A percentile compares a stretch with the other conserved stretches of the same genome.
These are phyloP conservation scores for Aromia moschata DNA, from an alignment of 2,888 invertebrate genomes.

Conservation along the genomic window DNA sequence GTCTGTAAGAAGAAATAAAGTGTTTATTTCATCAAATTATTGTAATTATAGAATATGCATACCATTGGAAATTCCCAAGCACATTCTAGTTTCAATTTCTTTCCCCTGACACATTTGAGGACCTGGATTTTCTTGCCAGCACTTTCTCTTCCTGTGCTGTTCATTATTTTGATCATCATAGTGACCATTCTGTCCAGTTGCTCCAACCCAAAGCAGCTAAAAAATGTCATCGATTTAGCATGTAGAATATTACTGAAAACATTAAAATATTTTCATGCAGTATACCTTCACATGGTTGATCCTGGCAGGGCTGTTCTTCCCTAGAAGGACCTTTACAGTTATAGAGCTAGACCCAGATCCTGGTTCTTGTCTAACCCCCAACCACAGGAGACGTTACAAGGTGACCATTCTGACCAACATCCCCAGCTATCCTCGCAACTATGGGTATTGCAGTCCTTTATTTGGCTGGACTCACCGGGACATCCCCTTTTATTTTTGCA, in stretches of 20 bases:
- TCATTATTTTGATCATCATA: slow-evolving; percentile 72
- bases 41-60: slow-evolving; percentile 17
- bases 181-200: slow-evolving; percentile 77
- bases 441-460: slow-evolving; percentile 78
- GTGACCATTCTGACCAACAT: slow-evolving; percentile 88
- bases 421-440: slow-evolving; percentile 81
- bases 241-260: too few relatives aligned
- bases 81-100: slow-evolving; percentile 74
- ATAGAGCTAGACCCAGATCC: slow-evolving; percentile 72
- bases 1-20: slow-evolving; percentile 35
- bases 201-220: slow-evolving; percentile 73
- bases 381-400: slow-evolving; percentile 80
- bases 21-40: background rate
- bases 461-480: slow-evolving; percentile 64
- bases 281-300: slow-evolving; percentile 73
- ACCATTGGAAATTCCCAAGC: slow-evolving; percentile 57
- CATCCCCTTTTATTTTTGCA: slow-evolving; percentile 65
- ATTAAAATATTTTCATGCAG: slow-evolving; percentile 22
- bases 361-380: slow-evolving; percentile 70
- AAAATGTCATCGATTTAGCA: slow-evolving; percentile 8
- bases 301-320: slow-evolving; percentile 76
- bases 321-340: slow-evolving; percentile 64
- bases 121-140: slow-evolving; percentile 66
- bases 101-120: slow-evolving; percentile 75
- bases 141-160: slow-evolving; percentile 75